Evolutionary conservation across 2,797 vertebrate species (phyloP).

Genomic region (Myripristis murdjan): DNA sequence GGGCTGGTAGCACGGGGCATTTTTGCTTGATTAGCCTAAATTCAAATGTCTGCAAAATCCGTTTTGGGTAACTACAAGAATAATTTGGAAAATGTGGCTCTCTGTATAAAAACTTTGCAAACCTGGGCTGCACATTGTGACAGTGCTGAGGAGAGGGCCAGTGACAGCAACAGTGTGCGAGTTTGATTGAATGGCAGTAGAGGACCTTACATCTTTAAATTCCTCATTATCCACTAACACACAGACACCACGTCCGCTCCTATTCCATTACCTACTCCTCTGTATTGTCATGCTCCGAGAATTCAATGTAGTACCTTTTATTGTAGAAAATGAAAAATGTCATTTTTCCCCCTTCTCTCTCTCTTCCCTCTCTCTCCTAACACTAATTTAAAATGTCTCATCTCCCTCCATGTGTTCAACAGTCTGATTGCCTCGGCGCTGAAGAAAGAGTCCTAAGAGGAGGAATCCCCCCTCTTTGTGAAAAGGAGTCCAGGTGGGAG

Average conservation of each 20-base stretch:
- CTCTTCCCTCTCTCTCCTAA: constrained; percentile 62
- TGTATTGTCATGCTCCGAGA: constrained; percentile 84
- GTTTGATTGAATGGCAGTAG: constrained; percentile 75
- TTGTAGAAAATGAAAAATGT: constrained; percentile 84
- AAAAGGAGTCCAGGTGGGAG: constrained; percentile 79
- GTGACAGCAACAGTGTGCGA: constrained; percentile 49
- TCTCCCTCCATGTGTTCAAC: constrained; percentile 83
- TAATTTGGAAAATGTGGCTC: constrained; percentile 22
- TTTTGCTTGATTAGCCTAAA: constrained; percentile 30
- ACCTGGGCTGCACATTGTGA: constrained; percentile 50
- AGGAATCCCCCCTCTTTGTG: constrained; percentile 82
- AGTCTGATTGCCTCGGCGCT: constrained; percentile 81
- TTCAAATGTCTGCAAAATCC: constrained; percentile 10
- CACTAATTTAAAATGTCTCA: constrained; percentile 87
- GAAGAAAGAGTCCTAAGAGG: constrained; percentile 83
- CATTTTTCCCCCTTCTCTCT: constrained; percentile 61
- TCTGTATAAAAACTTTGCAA: constrained; percentile 47
- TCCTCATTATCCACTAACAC: constrained; percentile 84
- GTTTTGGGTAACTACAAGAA: constrained; percentile 35
- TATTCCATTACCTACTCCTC: constrained; percentile 81
- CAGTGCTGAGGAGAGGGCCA: constrained; percentile 59
- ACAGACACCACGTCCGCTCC: constrained; percentile 78
- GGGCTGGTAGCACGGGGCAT: background rate
- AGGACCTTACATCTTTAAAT: constrained; percentile 77
- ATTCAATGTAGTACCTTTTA: constrained; percentile 85